A percentile compares a stretch with the other conserved stretches of the same genome.
Evolutionary conservation across 2,113 vertebrate species (phyloP).

Genomic region (Phalacrocorax pelagicus): DNA sequence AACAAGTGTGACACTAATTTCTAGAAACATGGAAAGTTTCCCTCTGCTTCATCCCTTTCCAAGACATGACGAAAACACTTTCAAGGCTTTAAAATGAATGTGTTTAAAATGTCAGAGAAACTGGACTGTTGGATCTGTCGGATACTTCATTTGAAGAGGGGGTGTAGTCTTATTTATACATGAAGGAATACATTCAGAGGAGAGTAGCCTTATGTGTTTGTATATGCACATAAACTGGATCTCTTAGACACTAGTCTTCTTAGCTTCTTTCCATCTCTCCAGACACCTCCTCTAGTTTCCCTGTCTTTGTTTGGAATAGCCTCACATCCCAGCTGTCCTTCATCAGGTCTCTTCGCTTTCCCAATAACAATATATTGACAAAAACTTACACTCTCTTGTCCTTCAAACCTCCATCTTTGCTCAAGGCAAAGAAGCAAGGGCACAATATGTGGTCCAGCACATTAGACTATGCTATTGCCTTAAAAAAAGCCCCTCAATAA

Average conservation of each 20-base stretch:
- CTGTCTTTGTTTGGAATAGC: background rate
- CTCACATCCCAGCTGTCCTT: background rate
- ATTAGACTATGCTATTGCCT: background rate
- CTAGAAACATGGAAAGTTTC: background rate
- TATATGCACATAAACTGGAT: background rate
- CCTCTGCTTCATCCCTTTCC: background rate
- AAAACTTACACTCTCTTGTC: background rate
- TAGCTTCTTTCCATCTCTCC: background rate
- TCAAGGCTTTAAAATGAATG: background rate
- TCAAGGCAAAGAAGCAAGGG: background rate
- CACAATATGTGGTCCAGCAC: background rate
- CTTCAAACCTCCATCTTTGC: background rate
- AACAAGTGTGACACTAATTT: background rate
- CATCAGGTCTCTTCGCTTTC: background rate
- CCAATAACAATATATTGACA: background rate
- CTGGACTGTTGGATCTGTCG: background rate
- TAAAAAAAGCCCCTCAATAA: background rate
- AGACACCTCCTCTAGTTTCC: background rate
- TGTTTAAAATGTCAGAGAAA: background rate
- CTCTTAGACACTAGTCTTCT: background rate
- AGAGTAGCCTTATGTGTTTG: background rate
- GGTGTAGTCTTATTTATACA: background rate
- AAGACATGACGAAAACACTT: background rate
- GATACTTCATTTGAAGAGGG: background rate
- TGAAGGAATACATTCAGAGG: background rate